A percentile compares a stretch with the other conserved stretches of the same genome.
Evolutionary conservation across 1,140 invertebrate species (phyloP).

Genomic region (Zaprionus capensis): DNA sequence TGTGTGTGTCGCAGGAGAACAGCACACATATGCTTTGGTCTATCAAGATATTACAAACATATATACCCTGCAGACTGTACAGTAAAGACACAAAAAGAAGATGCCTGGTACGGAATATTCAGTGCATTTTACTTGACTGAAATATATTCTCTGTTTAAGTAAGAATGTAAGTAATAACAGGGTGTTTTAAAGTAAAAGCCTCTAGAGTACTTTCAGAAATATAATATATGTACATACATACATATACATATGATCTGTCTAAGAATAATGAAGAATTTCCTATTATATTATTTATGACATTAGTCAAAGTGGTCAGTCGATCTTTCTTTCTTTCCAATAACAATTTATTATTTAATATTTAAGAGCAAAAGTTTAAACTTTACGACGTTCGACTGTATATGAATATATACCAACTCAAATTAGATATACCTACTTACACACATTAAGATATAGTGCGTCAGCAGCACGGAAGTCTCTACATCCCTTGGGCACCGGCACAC

Average conservation of each 20-base stretch:
- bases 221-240: too few species aligned
- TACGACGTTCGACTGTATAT: not conserved
- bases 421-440: not conserved
- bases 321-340: too few species aligned
- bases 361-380: not conserved
- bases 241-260: too few species aligned
- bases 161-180: not conserved
- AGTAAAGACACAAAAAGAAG: not conserved
- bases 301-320: too few species aligned
- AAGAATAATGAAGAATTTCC: not conserved
- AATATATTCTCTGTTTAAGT: not conserved
- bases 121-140: not conserved
- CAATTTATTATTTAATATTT: too few species aligned
- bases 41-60: slow-evolving; percentile 5
- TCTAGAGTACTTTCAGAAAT: not conserved
- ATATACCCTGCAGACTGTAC: not conserved
- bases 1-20: slow-evolving; percentile 24
- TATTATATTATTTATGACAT: too few species aligned
- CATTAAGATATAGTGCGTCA: slow-evolving; percentile 42
- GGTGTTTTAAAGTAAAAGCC: not conserved
- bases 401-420: not conserved
- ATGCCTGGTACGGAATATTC: not conserved
- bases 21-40: slow-evolving; percentile 13
- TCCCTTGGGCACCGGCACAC: slow-evolving; percentile 18
- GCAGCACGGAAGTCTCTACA: slow-evolving; percentile 52